Conservation (phyloP, 2,113 vertebrate genomes). For the Ptyas mucosa region DNA sequence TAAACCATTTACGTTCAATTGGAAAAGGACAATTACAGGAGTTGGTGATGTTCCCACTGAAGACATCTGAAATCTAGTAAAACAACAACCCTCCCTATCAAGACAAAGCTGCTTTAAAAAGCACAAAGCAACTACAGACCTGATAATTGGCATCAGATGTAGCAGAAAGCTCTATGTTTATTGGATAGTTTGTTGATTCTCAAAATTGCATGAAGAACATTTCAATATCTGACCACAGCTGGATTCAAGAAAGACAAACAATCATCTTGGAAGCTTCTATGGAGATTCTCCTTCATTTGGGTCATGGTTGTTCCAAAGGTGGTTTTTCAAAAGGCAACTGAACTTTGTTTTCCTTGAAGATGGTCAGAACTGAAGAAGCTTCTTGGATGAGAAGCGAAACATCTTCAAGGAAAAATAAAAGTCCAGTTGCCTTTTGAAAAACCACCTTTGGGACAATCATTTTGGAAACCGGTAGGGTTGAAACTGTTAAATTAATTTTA, state of each 20-base stretch:
- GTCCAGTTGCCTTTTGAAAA: not conserved
- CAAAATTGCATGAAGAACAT: not conserved
- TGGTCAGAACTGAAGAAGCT: not conserved
- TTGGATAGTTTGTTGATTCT: not conserved
- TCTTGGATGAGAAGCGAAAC: not conserved
- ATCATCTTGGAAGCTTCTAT: not conserved
- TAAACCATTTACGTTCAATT: too few relatives aligned
- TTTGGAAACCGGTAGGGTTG: not conserved
- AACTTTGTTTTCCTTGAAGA: not conserved
- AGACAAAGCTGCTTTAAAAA: not conserved
- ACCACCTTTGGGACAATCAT: not conserved
- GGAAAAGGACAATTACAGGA: too few relatives aligned
- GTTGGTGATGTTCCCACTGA: not conserved
- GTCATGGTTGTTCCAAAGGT: not conserved
- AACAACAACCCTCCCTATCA: not conserved
- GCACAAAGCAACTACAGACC: not conserved
- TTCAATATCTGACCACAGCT: not conserved
- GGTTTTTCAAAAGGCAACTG: not conserved
- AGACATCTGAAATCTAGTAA: not conserved
- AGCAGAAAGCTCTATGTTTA: not conserved
- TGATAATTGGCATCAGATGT: not conserved
- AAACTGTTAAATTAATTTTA: not conserved
- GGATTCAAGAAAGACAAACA: not conserved
- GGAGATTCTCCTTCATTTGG: not conserved
- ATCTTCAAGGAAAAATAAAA: not conserved